Conservation (phyloP, 2,113 vertebrate species). For the Pituophis catenifer region DNA sequence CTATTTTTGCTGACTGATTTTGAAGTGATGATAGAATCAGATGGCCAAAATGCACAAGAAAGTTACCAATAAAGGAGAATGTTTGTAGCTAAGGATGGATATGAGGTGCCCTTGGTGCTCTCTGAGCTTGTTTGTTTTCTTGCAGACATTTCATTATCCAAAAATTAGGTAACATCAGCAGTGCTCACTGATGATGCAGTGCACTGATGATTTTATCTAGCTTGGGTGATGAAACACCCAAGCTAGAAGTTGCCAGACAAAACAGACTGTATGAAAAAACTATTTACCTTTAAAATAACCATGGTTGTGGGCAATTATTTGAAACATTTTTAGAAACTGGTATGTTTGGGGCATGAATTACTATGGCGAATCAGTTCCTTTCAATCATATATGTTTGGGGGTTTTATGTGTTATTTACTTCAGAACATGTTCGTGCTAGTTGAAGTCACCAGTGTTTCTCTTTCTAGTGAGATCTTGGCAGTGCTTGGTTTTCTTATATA, state of each 20-base stretch:
- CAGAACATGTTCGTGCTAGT: background rate
- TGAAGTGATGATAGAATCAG: background rate
- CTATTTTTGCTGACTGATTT: background rate
- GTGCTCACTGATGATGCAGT: background rate
- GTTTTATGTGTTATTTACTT: background rate
- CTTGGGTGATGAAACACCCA: background rate
- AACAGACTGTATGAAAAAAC: background rate
- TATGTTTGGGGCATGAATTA: background rate
- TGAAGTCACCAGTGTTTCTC: background rate
- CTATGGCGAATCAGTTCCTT: background rate
- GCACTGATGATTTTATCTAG: background rate
- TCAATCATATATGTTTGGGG: background rate
- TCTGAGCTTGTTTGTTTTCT: background rate
- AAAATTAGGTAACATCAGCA: background rate
- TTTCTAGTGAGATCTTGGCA: background rate
- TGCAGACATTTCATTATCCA: background rate
- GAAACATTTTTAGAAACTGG: background rate
- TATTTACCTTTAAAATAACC: background rate
- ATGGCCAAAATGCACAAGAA: background rate
- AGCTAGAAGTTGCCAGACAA: background rate
- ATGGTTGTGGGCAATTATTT: background rate
- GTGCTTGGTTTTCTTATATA: background rate
- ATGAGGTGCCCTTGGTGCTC: background rate
- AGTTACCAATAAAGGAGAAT: background rate
- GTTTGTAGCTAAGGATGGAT: background rate